Base-by-base conservation (phyloP, 2,113 vertebrate genomes). In the Triplophysa tibetana region DNA sequence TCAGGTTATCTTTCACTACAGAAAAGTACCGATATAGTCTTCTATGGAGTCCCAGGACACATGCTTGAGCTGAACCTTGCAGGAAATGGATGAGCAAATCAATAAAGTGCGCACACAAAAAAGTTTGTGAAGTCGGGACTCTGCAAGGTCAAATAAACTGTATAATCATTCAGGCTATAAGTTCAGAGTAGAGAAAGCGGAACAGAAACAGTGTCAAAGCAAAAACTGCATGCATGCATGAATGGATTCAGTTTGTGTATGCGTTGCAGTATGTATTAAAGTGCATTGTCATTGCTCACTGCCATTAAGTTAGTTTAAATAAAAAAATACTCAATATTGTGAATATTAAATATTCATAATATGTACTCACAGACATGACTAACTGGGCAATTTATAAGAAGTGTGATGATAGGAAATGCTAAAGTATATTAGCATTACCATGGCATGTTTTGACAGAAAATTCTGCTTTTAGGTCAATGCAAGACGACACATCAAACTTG, bases 21-120 rank as follows among this genome's bases (percentile, higher is more conserved):
- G 43, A 64, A 50, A 29, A 2, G 62, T 38, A n/a, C 43, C 45
- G 52, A 64, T 64, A 76, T 33, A 64, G 45, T 45, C 19, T 76
- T 33, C 62, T 12, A 75, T 24, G 45, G 41, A 75, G 72, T 76
- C 62, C 61, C 60, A 52, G 74, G 41, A 62, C 29, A 76, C 26
- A 38, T 33, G 45, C 45, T 19, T 21, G 45, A 76, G 74, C 60
- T 54, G 19, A 65, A 64, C 45, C 62, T 76, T 12, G 3, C 61
- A 76, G 74, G 62, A 76, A 76, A 76, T 23, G 45, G 62, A 76
- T 76, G 74, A 65, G 29, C 17, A 52, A 65, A 76, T 76, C 74
- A 76, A 76, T 76, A 50, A 43, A 61, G 41, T 52, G 14, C 50
- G 19, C 17, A 50, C 33, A 76, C 43, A 65, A 38, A 65, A 76